Evolutionary conservation across 2,888 invertebrate genomes (phyloP).

Genomic region (Taphrorychus bicolor): DNA sequence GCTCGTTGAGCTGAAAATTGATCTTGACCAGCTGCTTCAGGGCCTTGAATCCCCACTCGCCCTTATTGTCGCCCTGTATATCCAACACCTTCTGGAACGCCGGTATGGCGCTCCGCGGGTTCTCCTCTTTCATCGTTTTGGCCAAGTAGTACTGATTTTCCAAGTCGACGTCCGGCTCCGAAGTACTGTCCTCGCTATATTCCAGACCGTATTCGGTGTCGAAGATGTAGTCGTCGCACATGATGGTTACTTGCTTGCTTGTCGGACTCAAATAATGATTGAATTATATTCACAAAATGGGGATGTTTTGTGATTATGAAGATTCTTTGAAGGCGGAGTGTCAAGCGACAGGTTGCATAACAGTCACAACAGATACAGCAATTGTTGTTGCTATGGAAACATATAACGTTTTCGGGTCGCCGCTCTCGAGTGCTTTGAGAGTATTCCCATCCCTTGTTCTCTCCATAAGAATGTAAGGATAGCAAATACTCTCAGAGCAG

Average conservation of each 20-base stretch:
- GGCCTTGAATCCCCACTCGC: conserved; percentile 99
- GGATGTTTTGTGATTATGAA: no score
- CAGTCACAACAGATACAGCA: no score
- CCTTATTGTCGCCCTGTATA: conserved; percentile 94
- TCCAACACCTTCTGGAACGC: conserved; percentile 97
- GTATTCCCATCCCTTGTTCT: no score
- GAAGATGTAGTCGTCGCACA: conserved; percentile 46
- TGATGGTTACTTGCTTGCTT: conserved; percentile 11
- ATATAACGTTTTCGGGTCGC: no score
- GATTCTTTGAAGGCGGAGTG: no score
- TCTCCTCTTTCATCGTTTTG: conserved; percentile 95
- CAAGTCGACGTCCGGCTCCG: conserved; percentile 98
- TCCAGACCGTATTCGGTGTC: conserved; percentile 97
- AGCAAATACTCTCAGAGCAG: no score
- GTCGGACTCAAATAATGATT: no score
- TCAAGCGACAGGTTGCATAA: no score
- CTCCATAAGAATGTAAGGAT: no score
- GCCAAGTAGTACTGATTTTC: conserved; percentile 99
- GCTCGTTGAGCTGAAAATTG: conserved; percentile 89
- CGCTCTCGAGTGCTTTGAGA: no score
- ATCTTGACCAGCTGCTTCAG: conserved; percentile 99
- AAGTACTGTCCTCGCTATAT: conserved; percentile 98
- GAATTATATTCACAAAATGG: no score
- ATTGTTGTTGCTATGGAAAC: no score
- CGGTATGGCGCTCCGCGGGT: conserved; percentile 84